These are phyloP conservation scores for Leucoptera coffeella DNA, from an alignment of 2,888 invertebrate species.

Conservation along the genomic window DNA sequence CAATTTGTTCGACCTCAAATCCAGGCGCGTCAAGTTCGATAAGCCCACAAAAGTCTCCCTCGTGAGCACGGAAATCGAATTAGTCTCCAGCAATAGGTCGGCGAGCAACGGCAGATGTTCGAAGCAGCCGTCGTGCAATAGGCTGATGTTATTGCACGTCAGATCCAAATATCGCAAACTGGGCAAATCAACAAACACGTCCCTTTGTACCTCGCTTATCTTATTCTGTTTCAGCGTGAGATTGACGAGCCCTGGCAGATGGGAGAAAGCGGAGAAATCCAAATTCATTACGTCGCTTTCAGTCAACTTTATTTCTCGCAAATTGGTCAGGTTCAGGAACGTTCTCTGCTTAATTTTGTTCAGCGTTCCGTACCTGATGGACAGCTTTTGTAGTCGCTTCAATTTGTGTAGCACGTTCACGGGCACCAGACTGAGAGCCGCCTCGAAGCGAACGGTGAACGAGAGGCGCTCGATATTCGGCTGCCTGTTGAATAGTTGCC, in stretches of 20 bases:
- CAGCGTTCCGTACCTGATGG: constrained; percentile 67
- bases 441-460: constrained; percentile 64
- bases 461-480: constrained; percentile 61
- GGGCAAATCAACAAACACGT: constrained; percentile 71
- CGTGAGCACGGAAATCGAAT: constrained; percentile 68
- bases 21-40: constrained; percentile 64
- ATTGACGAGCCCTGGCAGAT: constrained; percentile 63
- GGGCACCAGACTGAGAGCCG: constrained; percentile 63
- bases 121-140: constrained; percentile 82
- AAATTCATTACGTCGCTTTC: constrained; percentile 66
- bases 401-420: constrained; percentile 60
- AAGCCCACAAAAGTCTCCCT: constrained; percentile 73
- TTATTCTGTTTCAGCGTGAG: constrained; percentile 73
- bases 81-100: constrained; percentile 73
- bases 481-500: constrained; percentile 68
- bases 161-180: constrained; percentile 68
- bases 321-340: constrained; percentile 67
- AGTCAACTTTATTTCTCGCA: constrained; percentile 64
- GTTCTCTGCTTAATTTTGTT: constrained; percentile 64
- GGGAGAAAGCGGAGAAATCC: constrained; percentile 66
- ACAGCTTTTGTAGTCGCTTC: constrained; percentile 59
- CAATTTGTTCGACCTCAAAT: constrained; percentile 69
- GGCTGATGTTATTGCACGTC: constrained; percentile 80
- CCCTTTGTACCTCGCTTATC: constrained; percentile 67
- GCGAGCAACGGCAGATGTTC: constrained; percentile 65